Conservation (phyloP, 1,140 invertebrate species). For the Drosophila willistoni region DNA sequence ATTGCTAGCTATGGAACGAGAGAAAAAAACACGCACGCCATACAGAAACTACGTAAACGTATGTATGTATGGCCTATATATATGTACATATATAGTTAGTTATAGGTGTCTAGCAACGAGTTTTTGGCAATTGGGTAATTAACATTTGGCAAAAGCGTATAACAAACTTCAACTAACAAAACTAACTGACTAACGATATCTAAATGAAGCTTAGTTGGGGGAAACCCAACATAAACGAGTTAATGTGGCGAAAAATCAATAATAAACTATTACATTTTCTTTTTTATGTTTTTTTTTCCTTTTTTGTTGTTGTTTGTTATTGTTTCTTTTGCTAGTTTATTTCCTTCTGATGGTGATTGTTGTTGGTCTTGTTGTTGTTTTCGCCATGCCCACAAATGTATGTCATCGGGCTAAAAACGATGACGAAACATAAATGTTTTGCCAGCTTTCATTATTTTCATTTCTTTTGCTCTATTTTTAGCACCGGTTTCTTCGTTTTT, state of each 20-base stretch:
- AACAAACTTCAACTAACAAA: not conserved
- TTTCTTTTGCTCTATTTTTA: constrained; percentile 52
- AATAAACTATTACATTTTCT: constrained; percentile 66
- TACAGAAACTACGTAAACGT: not conserved
- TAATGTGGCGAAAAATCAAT: constrained; percentile 56
- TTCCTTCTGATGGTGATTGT: constrained; percentile 7
- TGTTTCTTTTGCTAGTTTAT: constrained; percentile 9
- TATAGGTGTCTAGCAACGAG: constrained; percentile 1
- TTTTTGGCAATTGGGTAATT: constrained; percentile 14
- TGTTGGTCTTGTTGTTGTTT: constrained; percentile 21
- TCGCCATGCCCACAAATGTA: constrained; percentile 47
- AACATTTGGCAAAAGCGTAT: constrained; percentile 37
- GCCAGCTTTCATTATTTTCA: not conserved
- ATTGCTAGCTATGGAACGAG: not conserved
- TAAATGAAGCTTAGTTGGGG: not conserved
- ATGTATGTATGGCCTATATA: not conserved
- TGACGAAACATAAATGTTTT: constrained; percentile 61
- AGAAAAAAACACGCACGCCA: not conserved
- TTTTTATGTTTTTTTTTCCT: constrained; percentile 44
- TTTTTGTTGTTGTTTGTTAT: constrained; percentile 44
- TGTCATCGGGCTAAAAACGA: constrained; percentile 55
- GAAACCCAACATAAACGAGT: constrained; percentile 18
- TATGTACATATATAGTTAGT: not conserved
- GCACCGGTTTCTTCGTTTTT: constrained; percentile 36
- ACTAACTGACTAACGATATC: not conserved